Evolutionary conservation across 1,140 invertebrate species (phyloP), one percentile per base, ranked within the genome.

Genomic region (Philopotamus ludificatus): DNA sequence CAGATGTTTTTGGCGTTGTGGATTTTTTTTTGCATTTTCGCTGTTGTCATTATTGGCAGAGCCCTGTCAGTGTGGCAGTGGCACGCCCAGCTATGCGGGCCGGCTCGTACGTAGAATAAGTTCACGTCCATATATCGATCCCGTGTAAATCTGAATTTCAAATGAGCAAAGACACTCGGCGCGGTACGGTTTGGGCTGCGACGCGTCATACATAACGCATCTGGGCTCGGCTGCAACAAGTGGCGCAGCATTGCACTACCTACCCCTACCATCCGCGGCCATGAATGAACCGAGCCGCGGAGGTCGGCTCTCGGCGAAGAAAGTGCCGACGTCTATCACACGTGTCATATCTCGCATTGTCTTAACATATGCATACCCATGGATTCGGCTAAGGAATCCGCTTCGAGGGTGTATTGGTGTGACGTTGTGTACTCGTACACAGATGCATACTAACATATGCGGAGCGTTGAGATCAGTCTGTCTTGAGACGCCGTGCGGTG

Each of bases 131-230:
- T 47, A 47, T 47, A 47, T 47, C 44, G 44, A 47, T 47, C 44
- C 44, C 10, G 34, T 47, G 44, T 47, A 47, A 47, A 47, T 47
- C 44, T 47, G 44, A 47, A 47, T 47, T 47, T 47, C 44, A 47
- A 47, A 47, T 47, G 44, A 47, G 44, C 44, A 20, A 47, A 47
- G 44, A 47, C 28, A 34, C 4, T 34, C 28, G 28, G n/a, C n/a
- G 28, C 28, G 28, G 28, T 34, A 34, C 44, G 44, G 44, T 47
- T 47, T 47, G 8, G 44, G 44, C 44, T 47, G 44, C 44, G 44
- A 47, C 44, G 44, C 44, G 44, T 47, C 44, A 47, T 47, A 47
- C 44, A 47, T 47, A 47, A 47, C 44, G 44, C 44, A 47, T 47
- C 44, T 20, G 44, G 3, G 4, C 10, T 12, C 44, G 4, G 4